Percentiles rank a stretch among this genome's conserved stretches.
Conservation (phyloP, 2,888 invertebrate species). For the Hololepta plana region DNA sequence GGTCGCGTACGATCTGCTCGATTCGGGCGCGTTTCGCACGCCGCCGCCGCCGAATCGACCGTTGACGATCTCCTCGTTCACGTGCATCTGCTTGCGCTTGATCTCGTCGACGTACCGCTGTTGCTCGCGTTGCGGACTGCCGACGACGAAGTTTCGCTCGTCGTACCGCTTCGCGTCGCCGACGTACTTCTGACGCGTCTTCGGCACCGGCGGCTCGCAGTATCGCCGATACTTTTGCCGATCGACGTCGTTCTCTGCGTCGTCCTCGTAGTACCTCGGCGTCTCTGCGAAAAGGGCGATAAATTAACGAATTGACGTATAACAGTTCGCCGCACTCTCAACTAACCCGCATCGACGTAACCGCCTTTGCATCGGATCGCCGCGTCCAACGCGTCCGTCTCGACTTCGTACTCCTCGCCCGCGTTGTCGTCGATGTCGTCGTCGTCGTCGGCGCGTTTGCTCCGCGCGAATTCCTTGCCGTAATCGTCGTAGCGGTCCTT, state of each 20-base stretch:
- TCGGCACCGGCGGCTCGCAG: constrained; percentile 18
- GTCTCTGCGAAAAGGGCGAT: too few relatives aligned
- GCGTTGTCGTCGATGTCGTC: constrained; percentile 13
- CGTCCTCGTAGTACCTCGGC: constrained; percentile 1
- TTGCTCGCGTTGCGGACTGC: constrained; percentile 1
- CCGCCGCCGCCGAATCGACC: too few relatives aligned
- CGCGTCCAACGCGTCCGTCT: constrained; percentile 6
- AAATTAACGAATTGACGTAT: too few relatives aligned
- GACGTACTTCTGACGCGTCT: constrained; percentile 14
- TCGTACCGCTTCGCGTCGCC: constrained; percentile 7
- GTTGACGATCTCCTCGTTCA: constrained; percentile 3
- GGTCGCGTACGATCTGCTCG: too few relatives aligned
- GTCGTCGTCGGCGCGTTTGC: constrained; percentile 10
- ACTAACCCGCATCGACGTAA: constrained; percentile 4
- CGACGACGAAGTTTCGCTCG: constrained; percentile 1
- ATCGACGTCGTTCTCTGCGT: constrained; percentile 1
- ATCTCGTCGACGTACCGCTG: not conserved
- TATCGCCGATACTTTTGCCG: too few relatives aligned
- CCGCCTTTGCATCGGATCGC: constrained; percentile 4
- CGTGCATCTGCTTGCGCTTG: constrained; percentile 3
- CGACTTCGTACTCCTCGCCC: constrained; percentile 10
- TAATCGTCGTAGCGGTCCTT: constrained; percentile 9
- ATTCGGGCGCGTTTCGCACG: too few relatives aligned
- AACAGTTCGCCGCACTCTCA: too few relatives aligned
- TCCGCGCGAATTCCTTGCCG: constrained; percentile 4